Evolutionary conservation across 2,797 vertebrate genomes (phyloP).

Genomic region (Apogon talboti): DNA sequence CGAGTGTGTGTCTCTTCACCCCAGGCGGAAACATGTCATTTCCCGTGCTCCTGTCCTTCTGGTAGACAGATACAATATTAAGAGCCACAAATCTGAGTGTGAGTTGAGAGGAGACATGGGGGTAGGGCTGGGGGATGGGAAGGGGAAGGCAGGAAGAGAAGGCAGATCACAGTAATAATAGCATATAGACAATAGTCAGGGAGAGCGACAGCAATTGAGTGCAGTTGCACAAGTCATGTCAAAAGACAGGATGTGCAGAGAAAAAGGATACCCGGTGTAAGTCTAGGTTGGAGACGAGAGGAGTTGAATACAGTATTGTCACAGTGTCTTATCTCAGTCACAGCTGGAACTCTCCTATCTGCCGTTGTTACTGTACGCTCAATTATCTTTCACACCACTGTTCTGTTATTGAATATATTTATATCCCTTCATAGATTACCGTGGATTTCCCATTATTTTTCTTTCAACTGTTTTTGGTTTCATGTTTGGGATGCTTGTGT

Average conservation of each 20-base stretch:
- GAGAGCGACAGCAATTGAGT: constrained; percentile 69
- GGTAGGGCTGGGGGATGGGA: constrained; percentile 16
- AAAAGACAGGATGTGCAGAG: constrained; percentile 74
- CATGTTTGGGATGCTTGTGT: constrained; percentile 19
- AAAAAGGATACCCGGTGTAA: constrained; percentile 72
- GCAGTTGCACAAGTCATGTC: constrained; percentile 70
- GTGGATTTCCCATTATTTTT: constrained; percentile 46
- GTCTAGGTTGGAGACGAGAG: constrained; percentile 67
- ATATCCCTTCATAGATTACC: constrained; percentile 48
- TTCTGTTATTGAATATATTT: constrained; percentile 54
- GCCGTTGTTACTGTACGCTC: constrained; percentile 63
- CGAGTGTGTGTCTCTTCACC: constrained; percentile 67
- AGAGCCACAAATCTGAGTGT: constrained; percentile 81
- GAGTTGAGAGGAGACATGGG: constrained; percentile 73
- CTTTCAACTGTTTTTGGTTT: too few relatives aligned
- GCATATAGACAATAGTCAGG: constrained; percentile 77
- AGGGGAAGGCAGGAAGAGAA: constrained; percentile 30
- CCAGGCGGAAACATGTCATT: constrained; percentile 82
- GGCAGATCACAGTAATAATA: constrained; percentile 78
- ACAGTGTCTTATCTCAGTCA: constrained; percentile 74
- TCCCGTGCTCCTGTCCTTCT: constrained; percentile 79
- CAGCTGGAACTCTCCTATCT: constrained; percentile 66
- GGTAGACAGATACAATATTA: constrained; percentile 83
- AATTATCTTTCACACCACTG: constrained; percentile 65
- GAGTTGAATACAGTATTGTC: constrained; percentile 65